These are phyloP conservation scores for Xestia rhomboidea DNA, from an alignment of 2,888 invertebrate genomes.

Conservation along the genomic window DNA sequence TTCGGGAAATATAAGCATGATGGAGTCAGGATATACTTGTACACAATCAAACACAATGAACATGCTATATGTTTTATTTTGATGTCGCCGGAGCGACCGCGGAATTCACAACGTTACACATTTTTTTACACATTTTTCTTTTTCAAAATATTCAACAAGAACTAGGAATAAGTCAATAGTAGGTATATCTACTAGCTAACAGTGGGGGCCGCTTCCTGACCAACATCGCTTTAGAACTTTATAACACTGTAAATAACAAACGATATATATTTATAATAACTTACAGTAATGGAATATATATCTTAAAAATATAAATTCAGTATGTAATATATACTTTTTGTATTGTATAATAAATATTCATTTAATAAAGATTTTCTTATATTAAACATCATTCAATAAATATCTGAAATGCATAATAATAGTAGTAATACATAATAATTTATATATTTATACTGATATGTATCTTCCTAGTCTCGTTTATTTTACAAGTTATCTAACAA, in stretches of 20 bases:
- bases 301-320: constrained; percentile 24
- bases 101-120: constrained; percentile 88
- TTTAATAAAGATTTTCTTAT: constrained; percentile 3
- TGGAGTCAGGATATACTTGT: neutral
- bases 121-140: constrained; percentile 80
- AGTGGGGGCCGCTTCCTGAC: constrained; percentile 81
- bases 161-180: constrained; percentile 89
- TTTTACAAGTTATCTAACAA: neutral
- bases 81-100: constrained; percentile 80
- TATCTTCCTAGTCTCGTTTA: constrained; percentile 17
- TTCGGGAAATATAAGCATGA: neutral
- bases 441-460: constrained; percentile 27
- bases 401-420: constrained; percentile 14
- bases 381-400: constrained; percentile 15
- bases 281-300: constrained; percentile 20
- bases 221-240: neutral
- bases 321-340: neutral
- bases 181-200: constrained; percentile 88
- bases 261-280: constrained; percentile 8
- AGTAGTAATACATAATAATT: constrained; percentile 12
- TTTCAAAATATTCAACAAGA: constrained; percentile 89
- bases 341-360: neutral
- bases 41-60: constrained; percentile 76
- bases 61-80: constrained; percentile 88
- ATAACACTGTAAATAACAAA: constrained; percentile 24